These are phyloP conservation scores for Equus przewalskii DNA, from an alignment of 2,113 vertebrate species.

Conservation along the genomic window DNA sequence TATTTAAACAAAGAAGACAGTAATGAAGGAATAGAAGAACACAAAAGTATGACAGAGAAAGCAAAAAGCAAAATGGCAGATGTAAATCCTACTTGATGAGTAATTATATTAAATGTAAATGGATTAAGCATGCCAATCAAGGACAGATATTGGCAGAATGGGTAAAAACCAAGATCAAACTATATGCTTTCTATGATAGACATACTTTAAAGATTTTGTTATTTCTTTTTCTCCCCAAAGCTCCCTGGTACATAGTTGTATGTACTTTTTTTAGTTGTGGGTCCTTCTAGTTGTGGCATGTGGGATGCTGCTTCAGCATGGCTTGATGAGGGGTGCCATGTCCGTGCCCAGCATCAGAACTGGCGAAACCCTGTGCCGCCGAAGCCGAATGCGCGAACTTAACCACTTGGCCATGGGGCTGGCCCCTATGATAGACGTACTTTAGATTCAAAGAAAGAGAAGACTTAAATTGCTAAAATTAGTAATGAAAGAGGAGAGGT, in stretches of 20 bases:
- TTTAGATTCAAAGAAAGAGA: neutral
- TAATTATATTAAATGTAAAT: conserved; percentile 28
- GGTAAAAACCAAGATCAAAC: neutral
- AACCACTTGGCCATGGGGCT: too few relatives aligned
- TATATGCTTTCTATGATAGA: neutral
- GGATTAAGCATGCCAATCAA: neutral
- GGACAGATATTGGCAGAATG: neutral
- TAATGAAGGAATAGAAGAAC: neutral
- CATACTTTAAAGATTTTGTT: neutral
- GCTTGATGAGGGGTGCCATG: too few relatives aligned
- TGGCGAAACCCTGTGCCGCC: too few relatives aligned
- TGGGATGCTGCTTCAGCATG: too few relatives aligned
- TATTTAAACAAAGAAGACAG: conserved; percentile 36
- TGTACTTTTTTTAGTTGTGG: too few relatives aligned
- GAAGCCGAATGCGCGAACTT: too few relatives aligned
- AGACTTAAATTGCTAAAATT: neutral
- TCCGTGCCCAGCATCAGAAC: too few relatives aligned
- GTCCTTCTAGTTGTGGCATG: too few relatives aligned
- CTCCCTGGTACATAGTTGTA: too few relatives aligned
- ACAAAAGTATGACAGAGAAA: neutral
- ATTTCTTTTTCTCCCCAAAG: too few relatives aligned
- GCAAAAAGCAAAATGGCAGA: neutral
- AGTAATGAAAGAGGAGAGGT: neutral
- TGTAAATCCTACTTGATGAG: neutral
- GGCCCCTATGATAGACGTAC: too few relatives aligned